Percentiles rank a stretch among this genome's conserved stretches.
Evolutionary conservation across 2,113 vertebrate species (phyloP).

Genomic region (Psettodes erumei): DNA sequence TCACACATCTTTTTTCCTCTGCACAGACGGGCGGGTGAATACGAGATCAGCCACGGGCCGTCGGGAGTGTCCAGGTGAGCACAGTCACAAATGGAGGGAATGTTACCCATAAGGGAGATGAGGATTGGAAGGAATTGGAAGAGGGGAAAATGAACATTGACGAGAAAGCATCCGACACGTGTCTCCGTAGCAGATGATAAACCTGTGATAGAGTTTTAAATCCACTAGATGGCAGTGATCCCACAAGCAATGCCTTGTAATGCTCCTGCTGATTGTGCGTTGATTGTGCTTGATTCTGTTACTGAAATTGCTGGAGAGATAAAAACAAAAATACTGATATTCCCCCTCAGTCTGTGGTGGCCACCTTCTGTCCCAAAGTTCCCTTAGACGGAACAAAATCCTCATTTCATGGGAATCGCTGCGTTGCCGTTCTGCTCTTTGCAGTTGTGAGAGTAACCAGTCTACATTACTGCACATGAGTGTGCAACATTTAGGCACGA

Average conservation of each 20-base stretch:
- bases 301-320: not conserved
- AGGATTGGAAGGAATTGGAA: not conserved
- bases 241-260: not conserved
- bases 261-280: not conserved
- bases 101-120: not conserved
- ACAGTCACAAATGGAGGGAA: not conserved
- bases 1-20: slow-evolving; percentile 14
- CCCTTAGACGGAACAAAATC: not conserved
- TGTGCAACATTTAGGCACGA: not conserved
- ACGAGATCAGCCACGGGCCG: slow-evolving; percentile 89
- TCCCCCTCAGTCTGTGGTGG: not conserved
- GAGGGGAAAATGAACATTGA: not conserved
- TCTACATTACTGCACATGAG: not conserved
- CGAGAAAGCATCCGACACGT: not conserved
- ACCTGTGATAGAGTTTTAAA: slow-evolving; percentile 2
- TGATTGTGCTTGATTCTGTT: not conserved
- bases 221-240: slow-evolving; percentile 67
- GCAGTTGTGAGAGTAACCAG: not conserved
- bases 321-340: not conserved
- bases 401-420: not conserved
- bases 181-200: not conserved
- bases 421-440: not conserved
- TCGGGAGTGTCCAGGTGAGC: slow-evolving; percentile 91
- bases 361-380: not conserved
- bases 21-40: slow-evolving; percentile 85